Evolutionary conservation across 1,140 invertebrate genomes (phyloP).

Genomic region (Vanessa tameamea): DNA sequence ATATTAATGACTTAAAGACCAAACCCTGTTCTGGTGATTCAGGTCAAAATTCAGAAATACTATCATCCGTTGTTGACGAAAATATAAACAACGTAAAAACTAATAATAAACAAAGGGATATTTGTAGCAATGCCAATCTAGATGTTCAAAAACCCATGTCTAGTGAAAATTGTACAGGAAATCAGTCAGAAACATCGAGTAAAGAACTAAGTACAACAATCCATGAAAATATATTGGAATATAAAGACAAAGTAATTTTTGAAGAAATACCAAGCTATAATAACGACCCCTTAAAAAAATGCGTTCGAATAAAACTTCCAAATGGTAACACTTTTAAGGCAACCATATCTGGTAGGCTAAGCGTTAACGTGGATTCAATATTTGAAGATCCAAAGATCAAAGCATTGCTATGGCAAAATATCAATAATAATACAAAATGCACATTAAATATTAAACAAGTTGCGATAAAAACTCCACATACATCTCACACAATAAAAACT

Average conservation of each 20-base stretch:
- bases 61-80: background rate
- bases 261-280: slow-evolving; percentile 38
- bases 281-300: slow-evolving; percentile 48
- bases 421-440: slow-evolving; percentile 49
- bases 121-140: background rate
- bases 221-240: background rate
- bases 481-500: slow-evolving; percentile 28
- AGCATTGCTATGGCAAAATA: slow-evolving; percentile 48
- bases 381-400: slow-evolving; percentile 56
- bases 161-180: background rate
- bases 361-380: slow-evolving; percentile 53
- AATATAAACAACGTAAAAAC: background rate
- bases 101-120: background rate
- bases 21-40: background rate
- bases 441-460: slow-evolving; percentile 64
- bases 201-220: background rate
- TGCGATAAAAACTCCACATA: slow-evolving; percentile 20
- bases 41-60: background rate
- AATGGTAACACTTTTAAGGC: slow-evolving; percentile 63
- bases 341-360: slow-evolving; percentile 56
- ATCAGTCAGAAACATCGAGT: background rate
- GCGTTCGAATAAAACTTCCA: slow-evolving; percentile 56
- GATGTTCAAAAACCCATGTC: background rate
- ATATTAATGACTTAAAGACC: background rate
- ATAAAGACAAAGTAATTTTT: slow-evolving; percentile 39